phyloP scores from a whole-genome alignment of 2,888 invertebrate species.

The Dinocampus coccinellae region DNA sequence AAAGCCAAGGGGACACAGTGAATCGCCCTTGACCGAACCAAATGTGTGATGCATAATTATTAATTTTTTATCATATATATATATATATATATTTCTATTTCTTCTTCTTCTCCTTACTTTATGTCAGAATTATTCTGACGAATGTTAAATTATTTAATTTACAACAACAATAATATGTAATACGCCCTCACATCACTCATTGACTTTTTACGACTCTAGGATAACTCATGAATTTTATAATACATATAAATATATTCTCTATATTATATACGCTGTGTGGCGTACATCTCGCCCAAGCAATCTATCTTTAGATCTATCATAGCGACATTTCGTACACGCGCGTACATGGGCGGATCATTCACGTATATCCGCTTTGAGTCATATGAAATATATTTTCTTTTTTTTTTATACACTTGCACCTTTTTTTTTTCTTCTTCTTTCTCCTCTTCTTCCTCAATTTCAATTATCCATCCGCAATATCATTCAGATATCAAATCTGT shows the following conservation, averaged over 20 bases:
- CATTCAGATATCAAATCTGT: not conserved
- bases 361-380: constrained; percentile 35
- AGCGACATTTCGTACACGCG: constrained; percentile 43
- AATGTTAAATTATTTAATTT: constrained; percentile 15
- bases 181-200: not conserved
- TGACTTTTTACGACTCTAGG: not conserved
- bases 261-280: constrained; percentile 7
- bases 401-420: constrained; percentile 8
- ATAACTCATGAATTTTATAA: not conserved
- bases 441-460: not conserved
- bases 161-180: not conserved
- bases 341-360: constrained; percentile 38
- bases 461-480: not conserved
- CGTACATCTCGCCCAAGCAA: constrained; percentile 37
- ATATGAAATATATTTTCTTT: not conserved
- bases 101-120: no score
- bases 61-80: constrained; percentile 38
- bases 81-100: not conserved
- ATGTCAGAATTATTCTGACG: not conserved
- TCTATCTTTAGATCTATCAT: constrained; percentile 50
- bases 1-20: constrained; percentile 91
- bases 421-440: not conserved
- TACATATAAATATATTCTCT: not conserved
- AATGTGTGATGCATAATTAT: constrained; percentile 79
- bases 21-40: constrained; percentile 86